Evolutionary conservation across 1,140 invertebrate genomes (phyloP).

Genomic region (Neodiprion pinetum): DNA sequence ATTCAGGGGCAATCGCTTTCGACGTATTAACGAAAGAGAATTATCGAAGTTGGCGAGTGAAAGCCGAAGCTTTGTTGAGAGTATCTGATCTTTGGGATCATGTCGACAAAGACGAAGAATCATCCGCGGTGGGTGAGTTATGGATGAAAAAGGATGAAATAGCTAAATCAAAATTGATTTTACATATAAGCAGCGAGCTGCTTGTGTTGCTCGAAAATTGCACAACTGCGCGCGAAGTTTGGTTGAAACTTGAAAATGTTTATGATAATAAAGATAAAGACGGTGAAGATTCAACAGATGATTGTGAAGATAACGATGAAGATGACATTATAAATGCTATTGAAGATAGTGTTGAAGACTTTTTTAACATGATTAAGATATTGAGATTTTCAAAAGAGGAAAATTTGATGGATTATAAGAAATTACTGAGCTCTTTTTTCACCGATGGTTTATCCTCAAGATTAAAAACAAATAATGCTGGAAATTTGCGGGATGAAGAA

Average conservation of each 20-base stretch:
- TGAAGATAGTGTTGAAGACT: neutral
- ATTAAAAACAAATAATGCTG: neutral
- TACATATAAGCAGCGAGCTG: neutral
- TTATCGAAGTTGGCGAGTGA: neutral
- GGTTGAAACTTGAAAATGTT: constrained; percentile 7
- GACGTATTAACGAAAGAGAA: neutral
- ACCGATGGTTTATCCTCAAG: neutral
- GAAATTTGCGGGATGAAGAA: neutral
- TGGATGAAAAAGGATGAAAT: neutral
- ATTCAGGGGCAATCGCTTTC: neutral
- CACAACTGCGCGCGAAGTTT: neutral
- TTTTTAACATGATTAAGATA: neutral
- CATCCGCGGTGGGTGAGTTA: neutral
- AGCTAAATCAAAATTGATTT: neutral
- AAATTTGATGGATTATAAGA: neutral
- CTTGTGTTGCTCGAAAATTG: neutral
- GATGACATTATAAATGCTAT: neutral
- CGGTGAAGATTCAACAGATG: neutral
- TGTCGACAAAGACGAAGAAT: neutral
- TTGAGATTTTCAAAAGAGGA: neutral
- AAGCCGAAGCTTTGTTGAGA: neutral
- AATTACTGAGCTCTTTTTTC: neutral
- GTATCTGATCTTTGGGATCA: neutral
- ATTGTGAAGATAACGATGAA: neutral
- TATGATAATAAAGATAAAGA: neutral